Evolutionary conservation across 2,113 vertebrate species (phyloP), one percentile per base, ranked within the genome.

Genomic region (Dolichallabes microphthalmus): DNA sequence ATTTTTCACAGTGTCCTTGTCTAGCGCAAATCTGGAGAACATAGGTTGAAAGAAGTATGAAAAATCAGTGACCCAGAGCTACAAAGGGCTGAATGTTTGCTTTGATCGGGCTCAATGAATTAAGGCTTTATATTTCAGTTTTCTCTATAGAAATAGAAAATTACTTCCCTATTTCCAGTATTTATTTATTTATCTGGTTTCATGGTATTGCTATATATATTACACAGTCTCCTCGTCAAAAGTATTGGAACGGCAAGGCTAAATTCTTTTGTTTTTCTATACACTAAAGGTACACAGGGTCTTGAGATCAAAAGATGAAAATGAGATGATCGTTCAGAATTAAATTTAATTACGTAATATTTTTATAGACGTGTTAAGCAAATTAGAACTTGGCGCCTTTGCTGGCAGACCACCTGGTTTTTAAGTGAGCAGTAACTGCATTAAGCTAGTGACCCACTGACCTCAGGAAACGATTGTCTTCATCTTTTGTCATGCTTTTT

Each of bases 51-150:
- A 78, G 35, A 61, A 78, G 45, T 35, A 11, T 50, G 53, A 27
- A 22, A 63, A 64, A 83, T 84, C 78, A 82, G 32, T 84, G 63
- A 88, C 87, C 80, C 61, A 69, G 13, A 45, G 27, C 69, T 58
- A 61, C 60, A 73, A 69, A 69, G 75, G 85, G 87, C 89, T 90
- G 82, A 92, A 90, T 85, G 87, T 80, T 93, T 93, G 90, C 90
- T 90, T 91, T 90, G 89, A 66, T 60, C 20, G n/a, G 90, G 91
- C 90, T 89, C 82, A 76, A 25, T 25, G 17, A 35, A 55, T 82
- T 45, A 68, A 53, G 2, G 39, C 60, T 63, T 61, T 80, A 61
- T 30, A 20, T 35, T 30, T 63, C 27, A 66, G 60, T n/a, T 50
- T 13, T 68, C 63, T 68, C 9, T 61, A 74, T 27, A 57, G 15